Evolutionary conservation across 2,113 vertebrate genomes (phyloP), one percentile per base, ranked within the genome.

Genomic region (Chascanopsetta lugubris): DNA sequence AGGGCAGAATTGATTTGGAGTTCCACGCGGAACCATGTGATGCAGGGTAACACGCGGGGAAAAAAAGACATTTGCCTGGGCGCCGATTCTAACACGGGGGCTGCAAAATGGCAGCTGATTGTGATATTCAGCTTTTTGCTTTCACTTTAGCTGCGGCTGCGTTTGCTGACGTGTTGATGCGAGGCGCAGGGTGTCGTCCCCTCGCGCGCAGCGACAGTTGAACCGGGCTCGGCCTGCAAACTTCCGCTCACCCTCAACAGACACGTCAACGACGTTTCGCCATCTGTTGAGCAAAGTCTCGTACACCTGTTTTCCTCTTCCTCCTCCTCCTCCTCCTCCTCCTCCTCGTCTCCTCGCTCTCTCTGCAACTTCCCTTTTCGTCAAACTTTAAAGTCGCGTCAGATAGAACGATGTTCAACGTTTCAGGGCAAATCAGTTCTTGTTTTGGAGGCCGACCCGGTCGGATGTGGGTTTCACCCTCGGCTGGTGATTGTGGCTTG

Each of bases 251-350:
- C 58, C 59, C 57, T 82, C 80, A 89, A 87, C 88, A 84, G 84
- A 87, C 82, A 53, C 72, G n/a, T n/a, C 15, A 69, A 58, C 77
- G 77, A 87, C 47, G 63, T 90, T 92, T 91, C 86, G 80, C 84
- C 87, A 91, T 91, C 84, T 90, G 91, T 89, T 88, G 83, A 86
- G 90, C 77, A 85, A 87, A 91, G 68, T 40, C 48, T 54, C 29
- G 70, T 74, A 86, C 90, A 93, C 91, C 91, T 93, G 91, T 87
- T 77, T 88, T 89, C 87, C 90, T 84, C 85, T 92, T 91, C 87
- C 90, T 87, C 67, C 77, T 80, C 57, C 68, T 65, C 45, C 67
- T 2, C 45, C 47, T 78, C 60, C 68, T 59, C 70, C 75, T 73
- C 63, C 51, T 25, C 59, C 13, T 46, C 59, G 80, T 64, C 80